Evolutionary conservation across 2,888 invertebrate genomes (phyloP).

Genomic region (Megaustenia siamemsis): DNA sequence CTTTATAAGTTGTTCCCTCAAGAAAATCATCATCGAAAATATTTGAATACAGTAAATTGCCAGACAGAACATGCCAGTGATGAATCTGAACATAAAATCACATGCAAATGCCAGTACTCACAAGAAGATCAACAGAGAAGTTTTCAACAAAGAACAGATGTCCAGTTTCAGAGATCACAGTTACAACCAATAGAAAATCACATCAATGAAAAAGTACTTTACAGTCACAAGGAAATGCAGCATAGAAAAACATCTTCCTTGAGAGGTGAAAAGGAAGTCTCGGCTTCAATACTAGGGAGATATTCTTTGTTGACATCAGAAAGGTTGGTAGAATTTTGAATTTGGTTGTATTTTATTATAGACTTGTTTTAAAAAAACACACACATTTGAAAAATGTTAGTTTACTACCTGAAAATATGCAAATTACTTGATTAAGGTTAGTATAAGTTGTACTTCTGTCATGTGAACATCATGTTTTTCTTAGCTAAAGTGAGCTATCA

Average conservation of each 20-base stretch:
- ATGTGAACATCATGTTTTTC: no score
- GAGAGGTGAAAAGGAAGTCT: not conserved
- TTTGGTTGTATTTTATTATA: no score
- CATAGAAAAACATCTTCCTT: not conserved
- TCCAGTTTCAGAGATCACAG: not conserved
- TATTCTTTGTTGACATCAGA: not conserved
- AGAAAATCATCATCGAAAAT: not conserved
- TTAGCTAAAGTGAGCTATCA: no score
- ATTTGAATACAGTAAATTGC: not conserved
- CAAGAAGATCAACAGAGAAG: not conserved
- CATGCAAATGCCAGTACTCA: not conserved
- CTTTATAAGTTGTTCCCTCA: not conserved
- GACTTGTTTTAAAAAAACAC: no score
- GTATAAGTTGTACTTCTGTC: no score
- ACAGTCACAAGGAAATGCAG: conserved; percentile 3
- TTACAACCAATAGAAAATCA: not conserved
- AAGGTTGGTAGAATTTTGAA: not conserved
- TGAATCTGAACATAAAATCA: not conserved
- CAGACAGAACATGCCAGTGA: not conserved
- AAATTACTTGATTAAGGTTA: no score
- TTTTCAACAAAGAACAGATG: not conserved
- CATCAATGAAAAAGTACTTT: not conserved
- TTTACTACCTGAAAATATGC: no score
- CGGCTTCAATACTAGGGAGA: not conserved
- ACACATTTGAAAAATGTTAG: no score